A percentile compares a stretch with the other conserved stretches of the same genome.
phyloP scores from a whole-genome alignment of 2,113 vertebrate genomes.

The Columba janthina region DNA sequence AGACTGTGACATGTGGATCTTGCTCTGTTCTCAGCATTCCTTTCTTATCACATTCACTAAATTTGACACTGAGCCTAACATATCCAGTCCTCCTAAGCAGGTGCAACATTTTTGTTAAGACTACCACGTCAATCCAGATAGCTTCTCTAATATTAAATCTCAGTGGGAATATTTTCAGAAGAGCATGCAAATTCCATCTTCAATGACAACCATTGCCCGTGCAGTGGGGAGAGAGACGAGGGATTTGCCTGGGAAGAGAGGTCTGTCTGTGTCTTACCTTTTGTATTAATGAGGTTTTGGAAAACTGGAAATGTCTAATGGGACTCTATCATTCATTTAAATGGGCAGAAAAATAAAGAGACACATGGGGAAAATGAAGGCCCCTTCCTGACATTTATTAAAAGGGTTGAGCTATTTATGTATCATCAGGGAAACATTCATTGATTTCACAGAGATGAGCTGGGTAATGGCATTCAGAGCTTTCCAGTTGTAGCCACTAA shows the following conservation, averaged over 20 bases:
- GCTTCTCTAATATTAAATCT: not conserved
- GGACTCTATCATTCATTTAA: not conserved
- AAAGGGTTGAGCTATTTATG: conserved; percentile 6
- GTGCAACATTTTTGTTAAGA: not conserved
- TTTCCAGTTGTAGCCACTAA: not conserved
- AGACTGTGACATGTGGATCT: rapidly evolving
- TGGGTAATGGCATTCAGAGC: conserved; percentile 19
- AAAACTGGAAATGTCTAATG: not conserved
- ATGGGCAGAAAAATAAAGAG: not conserved
- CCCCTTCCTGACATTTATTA: conserved; percentile 7
- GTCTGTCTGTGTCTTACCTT: not conserved
- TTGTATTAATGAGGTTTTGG: not conserved
- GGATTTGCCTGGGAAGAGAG: not conserved
- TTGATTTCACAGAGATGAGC: conserved; percentile 34
- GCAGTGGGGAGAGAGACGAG: not conserved
- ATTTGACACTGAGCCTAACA: not conserved
- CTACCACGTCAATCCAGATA: not conserved
- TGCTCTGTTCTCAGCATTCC: not conserved
- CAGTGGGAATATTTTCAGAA: not conserved
- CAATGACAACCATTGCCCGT: not conserved
- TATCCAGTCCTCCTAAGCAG: not conserved
- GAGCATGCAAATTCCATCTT: not conserved
- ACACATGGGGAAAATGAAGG: not conserved
- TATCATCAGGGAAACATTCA: not conserved
- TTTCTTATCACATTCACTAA: not conserved